Base-by-base conservation (phyloP, 2,113 vertebrate species). In the Xiphorhynchus elegans region DNA sequence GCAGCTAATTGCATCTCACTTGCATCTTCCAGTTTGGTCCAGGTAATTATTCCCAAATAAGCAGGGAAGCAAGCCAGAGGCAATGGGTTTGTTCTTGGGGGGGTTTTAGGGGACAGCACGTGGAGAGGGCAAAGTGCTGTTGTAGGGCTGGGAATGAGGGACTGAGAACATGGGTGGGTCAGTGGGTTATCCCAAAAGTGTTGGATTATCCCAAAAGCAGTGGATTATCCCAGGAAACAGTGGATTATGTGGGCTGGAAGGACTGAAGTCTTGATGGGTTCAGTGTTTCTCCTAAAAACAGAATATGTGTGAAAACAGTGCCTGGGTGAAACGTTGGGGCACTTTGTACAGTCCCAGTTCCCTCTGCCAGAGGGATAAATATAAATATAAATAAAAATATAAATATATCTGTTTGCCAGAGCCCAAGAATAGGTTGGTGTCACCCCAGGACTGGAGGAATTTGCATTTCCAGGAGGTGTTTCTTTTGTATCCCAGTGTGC, bases 11-110 rank as follows among this genome's bases (percentile, higher is more conserved):
- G 37, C 37, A 12, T 94, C 96, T 97, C 94, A 60, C 90, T 96
- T 97, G 95, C 89, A 92, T 97, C 95, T 95, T 95, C 80, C 95
- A 96, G 95, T 94, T 94, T 95, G 93, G 92, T 95, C 96, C 96
- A 79, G 80, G 81, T 93, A 96, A 97, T 98, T 96, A 92, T 84
- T 79, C 81, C 60, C 60, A 92, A 97, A 89, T 80, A 92, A 74
- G 49, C 47, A 79, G 92, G 94, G 44, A 81, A 40, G 52, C 10
- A 44, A 62, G 50, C 3, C 52, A 44, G 56, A 63, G 53, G 42
- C 37, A 33, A 33, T 56, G 35, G 44, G 42, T 35, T 83, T 72
- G 40, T 18, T 96, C 94, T 96, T 14, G 47, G 13, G 90, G 60
- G 92, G 95, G 66, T 84, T 87, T 76, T 26, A 70, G 84, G 88